phyloP scores from a whole-genome alignment of 2,113 vertebrate genomes.

The Petrocephalus zakoni region DNA sequence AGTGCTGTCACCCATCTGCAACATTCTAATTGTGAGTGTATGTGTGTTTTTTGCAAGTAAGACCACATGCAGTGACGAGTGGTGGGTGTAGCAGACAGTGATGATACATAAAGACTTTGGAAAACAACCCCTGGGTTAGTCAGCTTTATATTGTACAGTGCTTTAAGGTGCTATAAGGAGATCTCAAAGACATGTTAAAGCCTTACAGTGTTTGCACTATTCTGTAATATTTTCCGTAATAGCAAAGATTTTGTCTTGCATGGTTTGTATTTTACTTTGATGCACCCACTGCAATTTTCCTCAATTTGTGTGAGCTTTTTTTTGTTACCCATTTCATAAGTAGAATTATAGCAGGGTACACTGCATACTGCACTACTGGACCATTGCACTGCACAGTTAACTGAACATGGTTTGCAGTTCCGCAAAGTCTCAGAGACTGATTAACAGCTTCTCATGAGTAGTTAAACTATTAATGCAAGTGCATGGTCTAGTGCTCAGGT shows the following conservation, averaged over 20 bases:
- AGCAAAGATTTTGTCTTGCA: not conserved
- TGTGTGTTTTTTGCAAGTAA: not conserved
- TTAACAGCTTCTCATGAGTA: not conserved
- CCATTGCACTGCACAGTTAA: not conserved
- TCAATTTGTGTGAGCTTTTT: not conserved
- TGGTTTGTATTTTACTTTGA: not conserved
- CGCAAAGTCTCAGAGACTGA: not conserved
- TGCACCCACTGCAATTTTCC: not conserved
- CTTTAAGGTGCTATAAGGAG: not conserved
- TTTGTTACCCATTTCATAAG: not conserved
- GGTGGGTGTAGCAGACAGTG: not conserved
- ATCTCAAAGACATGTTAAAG: not conserved
- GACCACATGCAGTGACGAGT: not conserved
- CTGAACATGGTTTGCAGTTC: not conserved
- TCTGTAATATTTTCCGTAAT: not conserved
- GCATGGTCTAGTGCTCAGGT: not conserved
- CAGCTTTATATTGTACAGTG: not conserved
- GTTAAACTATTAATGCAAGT: not conserved
- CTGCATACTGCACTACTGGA: not conserved
- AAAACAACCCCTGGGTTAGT: not conserved
- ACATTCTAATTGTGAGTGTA: not conserved
- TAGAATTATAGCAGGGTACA: not conserved
- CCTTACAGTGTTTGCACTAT: not conserved
- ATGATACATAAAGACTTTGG: not conserved
- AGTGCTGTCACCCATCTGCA: not conserved